Evolutionary conservation across 2,113 vertebrate genomes (phyloP), one percentile per base, ranked within the genome.

Genomic region (Carassius gibelio): DNA sequence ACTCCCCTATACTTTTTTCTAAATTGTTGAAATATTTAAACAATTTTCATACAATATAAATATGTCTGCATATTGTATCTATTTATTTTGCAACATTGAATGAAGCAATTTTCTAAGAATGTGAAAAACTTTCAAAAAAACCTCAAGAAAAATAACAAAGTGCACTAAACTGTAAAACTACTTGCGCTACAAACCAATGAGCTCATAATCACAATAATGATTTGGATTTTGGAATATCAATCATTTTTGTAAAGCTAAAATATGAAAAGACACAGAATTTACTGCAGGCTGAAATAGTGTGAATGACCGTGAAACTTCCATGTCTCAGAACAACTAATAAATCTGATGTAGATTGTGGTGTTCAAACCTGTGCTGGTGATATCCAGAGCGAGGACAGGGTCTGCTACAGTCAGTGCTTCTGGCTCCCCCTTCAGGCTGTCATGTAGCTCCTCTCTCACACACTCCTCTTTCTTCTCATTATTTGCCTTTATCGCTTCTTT

Each of bases 361-460:
- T 36, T 36, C 38, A 14, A 23, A 98, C 98, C 96, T 81, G 96
- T 93, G 88, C 91, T 95, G 94, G 94, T 95, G 91, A 99, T 98
- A 90, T 99, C 95, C 93, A 99, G 92, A 71, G 96, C 93, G 89
- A 99, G 96, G 89, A 98, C 96, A 6, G 96, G 95, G 91, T 98
- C 97, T 90, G 96, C 97, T 19, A 96, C 95, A 34, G 96, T 96
- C 90, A 99, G 94, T 84, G 95, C 96, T 89, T 97, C 97, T 26
- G 97, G 95, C 88, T 98, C 94, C 81, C 94, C 95, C 89, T 99
- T 98, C 81, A 99, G 94, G 91, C 95, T 59, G 14, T 68, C 38
- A 80, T 61, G 81, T n/a, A 62, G 26, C 5, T 1, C 84, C 2
- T 78, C 42, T 34, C 4, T 2, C 26, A 82, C 89, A 93, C 45